Evolutionary conservation across 1,140 invertebrate species (phyloP).

Genomic region (Protaetia brevitarsis): DNA sequence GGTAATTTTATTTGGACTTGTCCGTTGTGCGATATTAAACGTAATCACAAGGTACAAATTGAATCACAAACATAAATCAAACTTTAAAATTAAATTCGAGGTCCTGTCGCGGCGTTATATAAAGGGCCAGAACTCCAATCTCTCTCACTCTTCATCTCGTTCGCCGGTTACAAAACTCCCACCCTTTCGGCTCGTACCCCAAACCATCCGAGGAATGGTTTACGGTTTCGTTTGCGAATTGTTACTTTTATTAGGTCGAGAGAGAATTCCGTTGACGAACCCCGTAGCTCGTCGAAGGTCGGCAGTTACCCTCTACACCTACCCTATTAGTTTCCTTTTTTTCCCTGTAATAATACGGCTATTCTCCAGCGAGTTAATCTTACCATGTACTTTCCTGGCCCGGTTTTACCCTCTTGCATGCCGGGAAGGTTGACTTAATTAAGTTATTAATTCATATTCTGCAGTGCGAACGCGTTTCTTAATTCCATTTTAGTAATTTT

Average conservation of each 20-base stretch:
- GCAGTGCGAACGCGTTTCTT: slow-evolving; percentile 12
- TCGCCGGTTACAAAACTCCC: background rate
- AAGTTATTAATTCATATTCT: slow-evolving; percentile 20
- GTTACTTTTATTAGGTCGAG: background rate
- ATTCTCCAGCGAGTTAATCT: slow-evolving; percentile 5
- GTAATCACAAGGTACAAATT: slow-evolving; percentile 23
- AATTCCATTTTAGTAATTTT: slow-evolving; percentile 21
- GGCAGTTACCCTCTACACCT: background rate
- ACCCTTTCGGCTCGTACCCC: background rate
- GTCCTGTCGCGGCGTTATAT: slow-evolving; percentile 19
- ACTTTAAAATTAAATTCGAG: slow-evolving; percentile 23
- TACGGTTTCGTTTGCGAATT: slow-evolving; percentile 5
- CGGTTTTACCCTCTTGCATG: background rate
- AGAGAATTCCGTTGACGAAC: slow-evolving; percentile 2
- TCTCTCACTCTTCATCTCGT: background rate
- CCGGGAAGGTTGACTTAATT: slow-evolving; percentile 10
- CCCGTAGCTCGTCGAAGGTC: background rate
- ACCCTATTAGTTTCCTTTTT: slow-evolving; percentile 11
- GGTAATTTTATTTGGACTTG: slow-evolving; percentile 20
- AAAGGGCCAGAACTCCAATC: background rate
- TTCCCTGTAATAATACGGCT: background rate
- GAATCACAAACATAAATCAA: slow-evolving; percentile 22
- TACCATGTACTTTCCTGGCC: background rate
- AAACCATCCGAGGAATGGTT: background rate
- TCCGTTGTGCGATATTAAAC: slow-evolving; percentile 20